Evolutionary conservation across 2,797 vertebrate genomes (phyloP), one percentile per base, ranked within the genome.

Genomic region (Bovichtus diacanthus): DNA sequence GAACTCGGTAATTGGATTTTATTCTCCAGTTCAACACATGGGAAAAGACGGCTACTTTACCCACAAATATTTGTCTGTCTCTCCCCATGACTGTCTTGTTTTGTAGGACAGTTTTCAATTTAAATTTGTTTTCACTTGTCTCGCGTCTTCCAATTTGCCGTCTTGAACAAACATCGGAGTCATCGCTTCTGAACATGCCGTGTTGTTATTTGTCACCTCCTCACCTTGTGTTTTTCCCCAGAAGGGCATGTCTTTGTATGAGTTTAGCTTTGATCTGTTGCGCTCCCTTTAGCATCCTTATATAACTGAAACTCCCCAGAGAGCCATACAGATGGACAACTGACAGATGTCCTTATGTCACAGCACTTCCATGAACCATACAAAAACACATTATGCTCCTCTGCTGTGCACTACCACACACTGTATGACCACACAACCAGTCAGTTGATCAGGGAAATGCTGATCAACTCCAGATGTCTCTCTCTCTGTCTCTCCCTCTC

Each of bases 401-500:
- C 72, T 39, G 69, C 60, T 41, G 69, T 63, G 78, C 77, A 51
- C 77, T 23, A 49, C 81, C 69, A 68, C 81, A 83, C 82, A 84
- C 80, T 74, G 85, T 63, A 82, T 88, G 92, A 86, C 90, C 89
- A 87, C 85, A 92, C 88, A 93, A 58, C 84, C 81, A 72, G 81
- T 83, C 81, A 19, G 51, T 61, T n/a, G n/a, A n/a, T 83, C 80
- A 81, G 69, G 87, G 81, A 86, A 80, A 84, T 25, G 59, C 80
- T 92, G 90, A 95, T 94, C 89, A 86, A 55, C 87, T 88, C 93
- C 94, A 94, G 93, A 95, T 95, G 94, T 58, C 65, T 82, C 51
- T 95, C 65, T 82, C 51, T 46, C n/a, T n/a, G n/a, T n/a, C n/a
- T n/a, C n/a, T n/a, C n/a, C n/a, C n/a, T n/a, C n/a, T n/a, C n/a